Conservation (phyloP, 2,113 vertebrate genomes). For the Arizona elegans region DNA sequence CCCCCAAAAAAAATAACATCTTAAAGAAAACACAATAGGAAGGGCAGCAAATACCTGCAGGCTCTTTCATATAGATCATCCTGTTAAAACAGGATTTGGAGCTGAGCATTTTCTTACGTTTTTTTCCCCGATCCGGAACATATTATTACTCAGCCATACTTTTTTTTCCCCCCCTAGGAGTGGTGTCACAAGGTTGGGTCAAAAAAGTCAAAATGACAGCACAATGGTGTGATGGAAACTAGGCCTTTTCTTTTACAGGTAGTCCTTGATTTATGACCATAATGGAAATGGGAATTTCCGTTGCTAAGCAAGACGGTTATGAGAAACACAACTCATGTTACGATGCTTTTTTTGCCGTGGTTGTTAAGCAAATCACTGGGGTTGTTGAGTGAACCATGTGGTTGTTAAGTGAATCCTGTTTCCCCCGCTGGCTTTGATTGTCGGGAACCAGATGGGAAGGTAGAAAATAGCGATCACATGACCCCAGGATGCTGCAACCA, state of each 20-base stretch:
- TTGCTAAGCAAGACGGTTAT: background rate
- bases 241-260: background rate
- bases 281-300: background rate
- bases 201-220: background rate
- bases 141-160: background rate
- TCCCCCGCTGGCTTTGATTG: background rate
- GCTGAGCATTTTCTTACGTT: background rate
- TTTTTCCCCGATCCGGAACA: background rate
- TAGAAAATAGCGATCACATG: background rate
- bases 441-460: background rate
- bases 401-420: background rate
- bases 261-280: background rate
- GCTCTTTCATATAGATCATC: background rate
- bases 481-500: accelerated
- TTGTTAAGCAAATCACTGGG: background rate
- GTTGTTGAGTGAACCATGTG: background rate
- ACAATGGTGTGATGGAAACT: background rate
- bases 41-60: background rate
- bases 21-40: background rate
- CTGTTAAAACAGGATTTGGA: background rate
- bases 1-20: background rate
- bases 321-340: background rate
- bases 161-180: background rate
- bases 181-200: background rate
- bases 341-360: background rate